Percentiles rank a stretch among this genome's conserved stretches.
Evolutionary conservation across 2,113 vertebrate genomes (phyloP).

Genomic region (Ailurus styani): DNA sequence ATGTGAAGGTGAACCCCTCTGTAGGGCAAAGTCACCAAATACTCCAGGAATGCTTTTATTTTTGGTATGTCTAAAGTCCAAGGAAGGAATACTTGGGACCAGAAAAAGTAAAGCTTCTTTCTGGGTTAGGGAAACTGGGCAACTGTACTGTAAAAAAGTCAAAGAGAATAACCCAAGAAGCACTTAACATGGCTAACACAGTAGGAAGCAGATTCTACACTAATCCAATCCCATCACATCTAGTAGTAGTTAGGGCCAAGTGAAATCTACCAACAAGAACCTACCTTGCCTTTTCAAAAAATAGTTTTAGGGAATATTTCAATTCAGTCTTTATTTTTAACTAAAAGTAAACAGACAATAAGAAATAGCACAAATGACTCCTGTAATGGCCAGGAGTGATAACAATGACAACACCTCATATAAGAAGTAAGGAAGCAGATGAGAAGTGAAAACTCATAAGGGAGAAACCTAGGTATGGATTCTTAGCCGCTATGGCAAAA

Average conservation of each 20-base stretch:
- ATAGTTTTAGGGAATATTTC: background rate
- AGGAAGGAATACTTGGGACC: background rate
- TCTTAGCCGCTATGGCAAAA: background rate
- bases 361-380: background rate
- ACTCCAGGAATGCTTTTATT: background rate
- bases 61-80: background rate
- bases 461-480: background rate
- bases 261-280: background rate
- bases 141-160: background rate
- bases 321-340: conserved; percentile 1
- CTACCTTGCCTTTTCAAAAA: background rate
- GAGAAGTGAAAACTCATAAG: background rate
- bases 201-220: background rate
- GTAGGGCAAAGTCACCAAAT: background rate
- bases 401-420: background rate
- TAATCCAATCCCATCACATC: background rate
- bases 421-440: background rate
- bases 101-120: background rate
- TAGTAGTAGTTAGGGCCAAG: background rate
- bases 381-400: background rate
- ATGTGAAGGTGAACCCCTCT: background rate
- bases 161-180: background rate
- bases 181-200: background rate
- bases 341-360: background rate
- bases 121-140: background rate